Evolutionary conservation across 64 coral and sea anemone species (phyloP).

Genomic region (Acropora yongei): DNA sequence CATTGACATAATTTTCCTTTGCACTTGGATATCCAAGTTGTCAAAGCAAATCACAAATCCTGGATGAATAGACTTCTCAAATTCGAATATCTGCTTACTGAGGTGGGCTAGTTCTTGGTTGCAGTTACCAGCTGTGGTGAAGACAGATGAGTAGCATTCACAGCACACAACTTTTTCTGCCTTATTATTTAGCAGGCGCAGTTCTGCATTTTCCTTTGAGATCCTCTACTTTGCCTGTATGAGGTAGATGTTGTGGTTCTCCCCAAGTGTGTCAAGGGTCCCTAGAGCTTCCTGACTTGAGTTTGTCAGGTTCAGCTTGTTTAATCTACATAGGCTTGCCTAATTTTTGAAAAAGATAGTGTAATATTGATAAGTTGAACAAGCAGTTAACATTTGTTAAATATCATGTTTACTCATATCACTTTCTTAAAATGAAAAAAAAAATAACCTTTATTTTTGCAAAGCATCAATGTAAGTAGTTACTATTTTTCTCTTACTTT

Average conservation of each 20-base stretch:
- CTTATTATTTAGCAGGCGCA: neutral
- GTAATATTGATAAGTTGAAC: neutral
- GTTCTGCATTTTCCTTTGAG: neutral
- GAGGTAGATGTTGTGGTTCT: too few relatives aligned
- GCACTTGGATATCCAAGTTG: too few relatives aligned
- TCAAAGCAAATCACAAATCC: too few relatives aligned
- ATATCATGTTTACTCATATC: too few relatives aligned
- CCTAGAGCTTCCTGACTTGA: conserved; percentile 18
- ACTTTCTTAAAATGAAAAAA: too few relatives aligned
- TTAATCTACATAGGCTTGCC: conserved; percentile 39
- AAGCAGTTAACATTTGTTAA: too few relatives aligned
- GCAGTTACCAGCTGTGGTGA: neutral
- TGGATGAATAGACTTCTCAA: too few relatives aligned
- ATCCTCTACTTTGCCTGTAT: too few relatives aligned
- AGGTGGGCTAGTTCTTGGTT: neutral
- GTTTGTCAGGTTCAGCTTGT: conserved; percentile 47
- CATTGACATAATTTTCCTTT: too few relatives aligned
- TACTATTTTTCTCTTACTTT: too few relatives aligned
- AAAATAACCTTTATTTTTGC: too few relatives aligned
- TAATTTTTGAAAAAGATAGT: neutral
- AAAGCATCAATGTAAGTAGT: too few relatives aligned
- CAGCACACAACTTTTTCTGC: neutral
- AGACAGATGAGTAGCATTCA: neutral
- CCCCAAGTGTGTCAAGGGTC: conserved; percentile 45
- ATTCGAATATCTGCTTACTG: neutral